These are phyloP conservation scores for Squalus acanthias DNA, from an alignment of 2,797 vertebrate genomes.

Conservation along the genomic window DNA sequence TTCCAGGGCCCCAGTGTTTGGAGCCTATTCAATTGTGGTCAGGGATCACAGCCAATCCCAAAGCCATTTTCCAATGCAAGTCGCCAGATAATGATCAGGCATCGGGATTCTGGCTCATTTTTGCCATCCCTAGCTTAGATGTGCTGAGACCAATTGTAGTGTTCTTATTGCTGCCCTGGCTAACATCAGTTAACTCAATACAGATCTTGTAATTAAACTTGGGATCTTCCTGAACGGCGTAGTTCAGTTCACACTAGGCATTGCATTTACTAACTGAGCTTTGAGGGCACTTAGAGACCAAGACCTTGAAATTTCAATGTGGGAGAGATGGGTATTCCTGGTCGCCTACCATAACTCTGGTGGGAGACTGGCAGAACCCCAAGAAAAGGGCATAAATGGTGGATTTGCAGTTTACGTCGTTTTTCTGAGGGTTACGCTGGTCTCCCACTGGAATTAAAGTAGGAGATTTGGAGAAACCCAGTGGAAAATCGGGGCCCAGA, in stretches of 20 bases:
- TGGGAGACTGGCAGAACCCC: not conserved
- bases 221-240: not conserved
- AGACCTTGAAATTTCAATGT: not conserved
- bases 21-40: no score
- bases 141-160: not conserved
- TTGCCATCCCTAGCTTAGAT: not conserved
- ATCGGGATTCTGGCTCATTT: not conserved
- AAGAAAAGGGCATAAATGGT: not conserved
- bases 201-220: not conserved
- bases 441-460: not conserved
- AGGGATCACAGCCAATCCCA: not conserved
- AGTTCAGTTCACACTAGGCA: not conserved
- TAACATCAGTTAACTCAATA: not conserved
- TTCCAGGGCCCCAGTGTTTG: not conserved
- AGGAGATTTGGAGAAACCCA: no score
- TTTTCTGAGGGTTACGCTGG: not conserved
- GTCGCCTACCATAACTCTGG: not conserved
- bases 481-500: not conserved
- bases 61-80: not conserved
- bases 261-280: not conserved
- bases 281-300: not conserved
- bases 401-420: not conserved
- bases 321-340: not conserved
- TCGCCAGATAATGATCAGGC: not conserved
- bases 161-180: no score